Evolutionary conservation across 1,140 invertebrate genomes (phyloP), one percentile per base, ranked within the genome.

Genomic region (Vanessa tameamea): DNA sequence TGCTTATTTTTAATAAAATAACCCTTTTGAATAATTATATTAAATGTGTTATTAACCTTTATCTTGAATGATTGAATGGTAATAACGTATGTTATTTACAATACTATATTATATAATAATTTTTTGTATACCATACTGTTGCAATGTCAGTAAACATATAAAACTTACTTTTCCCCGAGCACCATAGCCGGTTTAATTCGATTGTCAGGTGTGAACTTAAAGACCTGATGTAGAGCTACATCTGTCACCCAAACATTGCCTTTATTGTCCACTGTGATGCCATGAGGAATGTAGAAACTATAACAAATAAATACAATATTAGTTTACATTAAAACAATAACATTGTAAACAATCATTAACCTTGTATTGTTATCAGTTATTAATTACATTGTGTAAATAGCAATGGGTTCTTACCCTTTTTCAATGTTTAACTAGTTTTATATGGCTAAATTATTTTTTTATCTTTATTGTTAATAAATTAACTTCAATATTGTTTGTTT

Each of bases 271-370:
- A 99, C 94, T 50, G 97, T 97, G 37, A 99, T 94, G 12, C 98
- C 98, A 93, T 99, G 98, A 0, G 98, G 98, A 87, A 99, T 93
- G 86, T 97, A 98, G 93, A 99, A 99, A 69, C 96, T 97, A 84
- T 2, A 90, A 91, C 55, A 70, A 66, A 68, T 23, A 57, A 67
- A 64, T 76, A 14, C 14, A 12, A 50, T 5, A 6, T 59, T 31
- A 59, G 15, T 23, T 15, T 23, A 9, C 7, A 0, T 43, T 43
- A 9, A 43, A 11, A 8, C 37, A 9, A 9, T 4, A 6, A 53
- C 8, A 53, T 53, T 16, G 8, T 16, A 20, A 16, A 53, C 51
- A 57, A 12, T 23, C 11, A 6, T 57, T 6, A n/a, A 57, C 53
- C 20, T 57, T 23, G 9, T 57, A 12, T 23, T 57, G 20, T 57